Conservation (phyloP, 2,797 vertebrate genomes). For the Amblyopsis hoosieri region DNA sequence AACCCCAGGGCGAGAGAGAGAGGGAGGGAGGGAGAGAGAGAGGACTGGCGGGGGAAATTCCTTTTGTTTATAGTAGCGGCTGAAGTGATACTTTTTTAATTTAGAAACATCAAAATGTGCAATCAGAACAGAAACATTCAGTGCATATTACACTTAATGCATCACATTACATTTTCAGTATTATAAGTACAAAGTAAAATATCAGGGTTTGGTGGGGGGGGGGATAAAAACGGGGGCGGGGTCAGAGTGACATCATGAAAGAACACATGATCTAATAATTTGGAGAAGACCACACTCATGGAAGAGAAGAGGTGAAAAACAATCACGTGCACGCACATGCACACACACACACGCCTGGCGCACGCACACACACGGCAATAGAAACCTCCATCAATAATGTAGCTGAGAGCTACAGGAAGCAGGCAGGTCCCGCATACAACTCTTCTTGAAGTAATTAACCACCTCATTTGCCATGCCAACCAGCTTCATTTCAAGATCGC, state of each 20-base stretch:
- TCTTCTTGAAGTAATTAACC: constrained; percentile 53
- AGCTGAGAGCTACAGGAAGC: constrained; percentile 64
- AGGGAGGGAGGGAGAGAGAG: constrained; percentile 32
- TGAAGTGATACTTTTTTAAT: too few species aligned
- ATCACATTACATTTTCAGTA: too few species aligned
- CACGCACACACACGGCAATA: constrained; percentile 38
- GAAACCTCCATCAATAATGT: constrained; percentile 73
- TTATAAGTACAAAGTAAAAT: too few species aligned
- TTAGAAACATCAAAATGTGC: too few species aligned
- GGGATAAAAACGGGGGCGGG: constrained; percentile 20
- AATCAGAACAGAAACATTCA: too few species aligned
- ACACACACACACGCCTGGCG: constrained; percentile 15
- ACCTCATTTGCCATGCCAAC: constrained; percentile 52
- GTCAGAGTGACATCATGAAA: constrained; percentile 24
- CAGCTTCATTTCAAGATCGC: constrained; percentile 39
- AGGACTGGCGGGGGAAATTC: constrained; percentile 45
- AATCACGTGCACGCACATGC: constrained; percentile 9
- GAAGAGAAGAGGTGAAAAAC: constrained; percentile 41
- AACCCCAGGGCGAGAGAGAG: not conserved
- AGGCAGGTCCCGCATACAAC: constrained; percentile 54
- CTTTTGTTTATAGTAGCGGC: too few species aligned
- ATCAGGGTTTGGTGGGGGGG: constrained; percentile 10
- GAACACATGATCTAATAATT: constrained; percentile 26
- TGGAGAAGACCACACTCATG: constrained; percentile 31
- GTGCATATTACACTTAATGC: too few species aligned